A percentile compares a stretch with the other conserved stretches of the same genome.
Conservation (phyloP, 1,140 invertebrate species). For the Lerema accius region DNA sequence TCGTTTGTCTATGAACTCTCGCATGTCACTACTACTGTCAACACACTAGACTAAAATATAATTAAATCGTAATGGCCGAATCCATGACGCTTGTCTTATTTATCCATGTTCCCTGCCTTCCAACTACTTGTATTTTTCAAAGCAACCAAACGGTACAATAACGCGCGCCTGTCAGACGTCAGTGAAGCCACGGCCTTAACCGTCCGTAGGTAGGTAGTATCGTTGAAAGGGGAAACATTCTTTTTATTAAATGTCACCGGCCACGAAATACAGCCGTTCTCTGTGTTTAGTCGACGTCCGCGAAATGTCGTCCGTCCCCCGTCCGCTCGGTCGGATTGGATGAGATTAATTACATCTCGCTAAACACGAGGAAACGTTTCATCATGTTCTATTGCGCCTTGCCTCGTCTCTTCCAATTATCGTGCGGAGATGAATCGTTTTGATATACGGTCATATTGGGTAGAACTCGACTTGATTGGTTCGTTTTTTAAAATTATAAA, state of each 20-base stretch:
- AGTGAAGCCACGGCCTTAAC: neutral
- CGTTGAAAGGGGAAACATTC: slow-evolving; percentile 19
- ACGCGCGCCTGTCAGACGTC: neutral
- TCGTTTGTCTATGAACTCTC: no score
- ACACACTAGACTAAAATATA: no score
- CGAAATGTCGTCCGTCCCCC: slow-evolving; percentile 49
- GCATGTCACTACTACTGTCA: no score
- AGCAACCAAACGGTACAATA: no score
- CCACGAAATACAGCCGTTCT: slow-evolving; percentile 24
- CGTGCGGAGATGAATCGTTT: no score
- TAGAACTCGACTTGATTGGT: no score
- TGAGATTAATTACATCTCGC: slow-evolving; percentile 26
- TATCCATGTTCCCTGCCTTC: no score
- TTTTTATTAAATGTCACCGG: slow-evolving; percentile 31
- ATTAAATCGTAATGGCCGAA: no score
- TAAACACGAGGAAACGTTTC: slow-evolving; percentile 15
- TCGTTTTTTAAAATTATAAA: no score
- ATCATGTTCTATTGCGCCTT: slow-evolving; percentile 1
- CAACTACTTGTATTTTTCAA: no score
- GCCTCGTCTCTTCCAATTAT: slow-evolving; percentile 5
- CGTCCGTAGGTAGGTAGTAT: neutral
- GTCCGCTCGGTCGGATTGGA: slow-evolving; percentile 38
- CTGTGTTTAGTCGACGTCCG: slow-evolving; percentile 42
- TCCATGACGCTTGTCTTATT: no score
- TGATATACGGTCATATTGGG: no score